phyloP scores from a whole-genome alignment of 2,888 invertebrate genomes.

The Heliconius ismenius region DNA sequence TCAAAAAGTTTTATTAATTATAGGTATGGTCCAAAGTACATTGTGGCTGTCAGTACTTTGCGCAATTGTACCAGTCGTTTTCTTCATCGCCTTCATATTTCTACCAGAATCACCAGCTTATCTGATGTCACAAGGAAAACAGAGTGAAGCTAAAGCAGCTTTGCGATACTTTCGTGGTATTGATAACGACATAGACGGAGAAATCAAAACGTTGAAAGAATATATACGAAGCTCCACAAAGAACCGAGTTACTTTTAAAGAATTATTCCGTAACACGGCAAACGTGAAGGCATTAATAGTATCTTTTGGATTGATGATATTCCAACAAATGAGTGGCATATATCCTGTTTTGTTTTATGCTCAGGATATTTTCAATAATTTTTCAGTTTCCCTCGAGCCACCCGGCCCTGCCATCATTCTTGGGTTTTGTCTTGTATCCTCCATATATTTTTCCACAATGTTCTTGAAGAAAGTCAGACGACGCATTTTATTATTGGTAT shows the following conservation, averaged over 20 bases:
- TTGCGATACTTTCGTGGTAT: slow-evolving; percentile 84
- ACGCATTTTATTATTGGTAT: slow-evolving; percentile 83
- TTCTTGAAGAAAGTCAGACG: slow-evolving; percentile 84
- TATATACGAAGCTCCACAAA: slow-evolving; percentile 69
- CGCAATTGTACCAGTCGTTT: slow-evolving; percentile 69
- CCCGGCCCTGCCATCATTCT: slow-evolving; percentile 81
- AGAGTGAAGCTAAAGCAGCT: slow-evolving; percentile 82
- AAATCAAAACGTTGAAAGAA: slow-evolving; percentile 77
- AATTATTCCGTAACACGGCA: slow-evolving; percentile 68
- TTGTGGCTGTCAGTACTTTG: slow-evolving; percentile 71
- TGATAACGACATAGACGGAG: slow-evolving; percentile 80
- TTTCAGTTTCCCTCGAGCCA: slow-evolving; percentile 66
- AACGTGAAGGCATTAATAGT: slow-evolving; percentile 75
- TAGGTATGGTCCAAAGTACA: slow-evolving; percentile 71
- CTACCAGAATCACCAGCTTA: slow-evolving; percentile 88
- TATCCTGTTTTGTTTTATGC: slow-evolving; percentile 83
- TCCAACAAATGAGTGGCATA: slow-evolving; percentile 84
- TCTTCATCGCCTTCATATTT: slow-evolving; percentile 80
- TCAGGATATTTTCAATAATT: slow-evolving; percentile 77
- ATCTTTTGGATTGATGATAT: slow-evolving; percentile 84
- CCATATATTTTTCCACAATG: slow-evolving; percentile 81
- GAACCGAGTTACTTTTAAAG: slow-evolving; percentile 72
- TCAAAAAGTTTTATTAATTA: slow-evolving; percentile 43
- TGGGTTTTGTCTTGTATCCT: slow-evolving; percentile 82
- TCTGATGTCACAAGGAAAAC: slow-evolving; percentile 79